phyloP scores from a whole-genome alignment of 1,140 invertebrate species.

The Drosophila arizonae region DNA sequence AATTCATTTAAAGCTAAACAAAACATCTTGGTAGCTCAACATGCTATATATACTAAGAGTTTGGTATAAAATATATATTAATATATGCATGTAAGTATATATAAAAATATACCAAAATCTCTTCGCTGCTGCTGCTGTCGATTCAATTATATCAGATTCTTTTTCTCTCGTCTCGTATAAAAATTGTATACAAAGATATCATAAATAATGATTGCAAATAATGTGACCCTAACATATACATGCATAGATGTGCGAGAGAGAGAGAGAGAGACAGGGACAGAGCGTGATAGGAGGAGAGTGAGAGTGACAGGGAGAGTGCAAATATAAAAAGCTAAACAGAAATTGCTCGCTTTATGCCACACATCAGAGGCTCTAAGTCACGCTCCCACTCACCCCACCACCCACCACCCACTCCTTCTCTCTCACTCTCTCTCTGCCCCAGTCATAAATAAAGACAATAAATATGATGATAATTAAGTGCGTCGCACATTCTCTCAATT shows the following conservation, averaged over 20 bases:
- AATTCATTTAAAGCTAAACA: no score
- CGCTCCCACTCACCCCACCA: neutral
- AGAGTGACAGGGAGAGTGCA: constrained; percentile 4
- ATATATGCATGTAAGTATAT: no score
- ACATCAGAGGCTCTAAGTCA: neutral
- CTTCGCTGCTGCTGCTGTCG: no score
- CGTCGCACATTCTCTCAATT: constrained; percentile 79
- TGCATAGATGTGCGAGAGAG: constrained; percentile 10
- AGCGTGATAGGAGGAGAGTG: constrained; percentile 7
- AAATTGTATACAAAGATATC: neutral
- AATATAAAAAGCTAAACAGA: constrained; percentile 23
- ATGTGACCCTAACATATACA: constrained; percentile 38
- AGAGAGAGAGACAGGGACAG: constrained; percentile 4
- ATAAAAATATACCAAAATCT: no score
- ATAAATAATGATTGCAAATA: constrained; percentile 53
- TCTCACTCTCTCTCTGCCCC: constrained; percentile 3
- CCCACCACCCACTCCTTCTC: neutral
- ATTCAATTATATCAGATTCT: no score
- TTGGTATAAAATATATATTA: no score
- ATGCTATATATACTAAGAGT: no score
- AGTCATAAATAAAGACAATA: constrained; percentile 62
- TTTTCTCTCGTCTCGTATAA: no score
- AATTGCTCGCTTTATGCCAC: constrained; percentile 14
- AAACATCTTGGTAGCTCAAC: no score
- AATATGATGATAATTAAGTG: constrained; percentile 81